Base-by-base conservation (phyloP, 2,113 vertebrate genomes). In the Oryctolagus cuniculus region DNA sequence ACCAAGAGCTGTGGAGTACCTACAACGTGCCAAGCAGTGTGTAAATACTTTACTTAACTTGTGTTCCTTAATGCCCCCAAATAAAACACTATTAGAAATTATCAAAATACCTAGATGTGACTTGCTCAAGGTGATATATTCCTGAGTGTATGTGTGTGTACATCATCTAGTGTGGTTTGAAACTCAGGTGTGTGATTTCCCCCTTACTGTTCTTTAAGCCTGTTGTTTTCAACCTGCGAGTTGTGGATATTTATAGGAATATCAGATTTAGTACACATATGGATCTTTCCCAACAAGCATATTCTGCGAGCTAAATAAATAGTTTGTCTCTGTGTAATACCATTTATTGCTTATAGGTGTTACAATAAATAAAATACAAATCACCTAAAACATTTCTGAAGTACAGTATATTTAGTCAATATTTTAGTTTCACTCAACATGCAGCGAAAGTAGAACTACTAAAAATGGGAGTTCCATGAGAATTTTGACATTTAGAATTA, bases 311-410 rank as follows among this genome's bases (percentile, higher is more conserved):
- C 38, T 79, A 91, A 95, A 93, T 91, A 89, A 88, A 49, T 73
- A 81, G 5, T 77, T 77, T 78, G 36, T 82, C 82, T 79, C 38
- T 10, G 24, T 67, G n/a, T 84, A 70, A 81, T 78, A n/a, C 38
- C 73, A 29, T 74, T 51, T 64, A 88, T 34, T 86, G 31, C 73
- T 24, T 82, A 49, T 92, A 95, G 69, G 31, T 92, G 74, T 75
- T 82, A 64, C 24, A 31, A 93, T 55, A 94, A 92, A 90, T 93
- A 96, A 93, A 79, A 93, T 34, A 44, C 38, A 96, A 93, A 84
- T 25, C 29, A 91, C 84, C 55, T 87, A 93, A 87, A 91, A 89
- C 58, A 55, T 51, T 53, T 79, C 19, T 90, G 55, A 83, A 44
- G 5, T 49, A 67, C 10, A 29, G 36, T 63, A 4, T 86, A 69